phyloP scores from a whole-genome alignment of 64 coral and sea anemone species.

The Montipora capricornis region DNA sequence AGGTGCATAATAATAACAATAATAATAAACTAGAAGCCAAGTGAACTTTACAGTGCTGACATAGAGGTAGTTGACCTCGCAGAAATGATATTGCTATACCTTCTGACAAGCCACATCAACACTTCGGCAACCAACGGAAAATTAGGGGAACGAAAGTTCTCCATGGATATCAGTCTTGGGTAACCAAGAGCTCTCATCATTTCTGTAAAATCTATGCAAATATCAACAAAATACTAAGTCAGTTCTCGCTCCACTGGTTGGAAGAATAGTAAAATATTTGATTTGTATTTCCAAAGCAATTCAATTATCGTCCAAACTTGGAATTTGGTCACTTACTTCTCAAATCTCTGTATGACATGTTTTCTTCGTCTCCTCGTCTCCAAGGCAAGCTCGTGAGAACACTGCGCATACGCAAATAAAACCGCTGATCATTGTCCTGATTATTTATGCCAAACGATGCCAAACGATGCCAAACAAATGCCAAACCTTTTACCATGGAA shows the following conservation, averaged over 20 bases:
- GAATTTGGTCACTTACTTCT: conserved; percentile 81
- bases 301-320: too few relatives aligned
- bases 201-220: conserved; percentile 94
- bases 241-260: background rate
- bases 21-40: too few relatives aligned
- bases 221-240: background rate
- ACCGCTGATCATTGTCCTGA: conserved; percentile 40
- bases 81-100: conserved; percentile 40
- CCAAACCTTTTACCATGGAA: conserved; percentile 47
- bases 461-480: too few relatives aligned
- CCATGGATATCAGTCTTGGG: conserved; percentile 98
- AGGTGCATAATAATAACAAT: too few relatives aligned
- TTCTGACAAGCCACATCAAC: conserved; percentile 95
- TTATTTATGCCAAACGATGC: too few relatives aligned
- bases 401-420: conserved; percentile 57
- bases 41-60: too few relatives aligned
- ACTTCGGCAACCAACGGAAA: conserved; percentile 98
- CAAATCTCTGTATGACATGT: conserved; percentile 98
- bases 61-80: too few relatives aligned
- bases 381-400: background rate
- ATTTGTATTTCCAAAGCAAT: too few relatives aligned
- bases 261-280: background rate
- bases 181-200: conserved; percentile 99
- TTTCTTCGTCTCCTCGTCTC: conserved; percentile 2
- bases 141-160: conserved; percentile 99